Base-by-base conservation (phyloP, 2,113 vertebrate species). In the Lepidothrix coronata region DNA sequence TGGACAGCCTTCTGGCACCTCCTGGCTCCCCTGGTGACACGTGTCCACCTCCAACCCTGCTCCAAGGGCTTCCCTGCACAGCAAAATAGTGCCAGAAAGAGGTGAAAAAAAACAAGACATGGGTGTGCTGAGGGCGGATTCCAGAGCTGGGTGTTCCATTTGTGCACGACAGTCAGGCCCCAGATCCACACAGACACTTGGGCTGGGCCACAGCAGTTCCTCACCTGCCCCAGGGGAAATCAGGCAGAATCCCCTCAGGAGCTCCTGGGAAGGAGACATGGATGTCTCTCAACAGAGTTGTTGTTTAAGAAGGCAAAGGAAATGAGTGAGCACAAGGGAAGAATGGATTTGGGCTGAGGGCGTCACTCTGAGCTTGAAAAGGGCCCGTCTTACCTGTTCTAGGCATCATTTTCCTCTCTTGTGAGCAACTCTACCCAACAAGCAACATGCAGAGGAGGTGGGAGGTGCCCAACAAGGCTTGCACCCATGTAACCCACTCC, bases 401-500 rank as follows among this genome's bases (percentile, higher is more conserved):
- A 44, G 67, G 28, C 46, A 46, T 12, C 2, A 1, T 33, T 70
- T 73, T 51, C 57, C 55, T 79, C 41, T 41, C 78, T 35, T 28
- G 22, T 37, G 57, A 66, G 54, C 35, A 68, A 1, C 24, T 89
- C 19, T 9, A 9, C 28, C 41, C 24, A 49, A 1, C 2, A 20
- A 35, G 54, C 16, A 30, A 18, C 6, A 2, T 1, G 14, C 33
- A 43, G 16, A 20, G 43, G 52, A 70, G n/a, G 51, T 1, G 5
- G 25, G 46, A 80, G 63, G 18, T 24, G 33, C 25, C 10, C 25
- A 37, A 0, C 6, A 0, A 1, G 24, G 25, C 31, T 90, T 6
- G 1, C 19, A 13, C 24, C 19, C 30, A 4, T 0, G 1, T 6
- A 8, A 17, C 4, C 6, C 13, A 1, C 33, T 39, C 75, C 3